Evolutionary conservation across 2,797 vertebrate species (phyloP), one percentile per base, ranked within the genome.

Genomic region (Acipenser oxyrinchus): DNA sequence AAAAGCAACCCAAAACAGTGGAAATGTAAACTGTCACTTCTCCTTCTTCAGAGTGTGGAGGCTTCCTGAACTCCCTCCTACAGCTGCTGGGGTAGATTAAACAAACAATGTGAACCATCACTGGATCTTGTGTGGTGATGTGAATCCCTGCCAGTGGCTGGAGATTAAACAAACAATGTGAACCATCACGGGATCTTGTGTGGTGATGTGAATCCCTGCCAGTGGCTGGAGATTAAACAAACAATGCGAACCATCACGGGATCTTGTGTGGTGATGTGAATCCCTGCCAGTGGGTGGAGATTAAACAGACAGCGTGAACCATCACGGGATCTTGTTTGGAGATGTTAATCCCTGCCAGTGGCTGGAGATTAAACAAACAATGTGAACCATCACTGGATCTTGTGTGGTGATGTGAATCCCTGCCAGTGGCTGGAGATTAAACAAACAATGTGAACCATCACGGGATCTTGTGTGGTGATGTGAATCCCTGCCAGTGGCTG

Each of bases 381-480:
- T 4, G 12, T 58, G 55, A 11, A 6, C 55, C 55, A 58, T 58
- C 55, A n/a, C 10, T 1, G 2, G 10, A 12, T 58, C 13, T 58
- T 58, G 10, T 58, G 8, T 6, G 13, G 6, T 58, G 13, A 11
- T 58, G 55, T 58, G 12, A 12, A 2, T 57, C 55, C 6, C 55
- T 23, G 49, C 10, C 48, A 7, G 23, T 58, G 23, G 64, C 64
- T 75, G 68, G 61, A 78, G 72, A 79, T 78, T 79, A 76, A 73
- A 9, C 12, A 57, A n/a, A 11, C 55, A 6, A 57, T 6, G n/a
- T n/a, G n/a, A n/a, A n/a, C n/a, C n/a, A n/a, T n/a, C n/a, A n/a
- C 74, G 75, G 72, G 76, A 77, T 71, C 72, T 75, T 68, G 12
- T 58, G 55, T 23, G 55, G 12, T 23, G 79, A 86, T 86, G n/a